phyloP scores from a whole-genome alignment of 2,797 vertebrate species.

The Sciurus vulgaris region DNA sequence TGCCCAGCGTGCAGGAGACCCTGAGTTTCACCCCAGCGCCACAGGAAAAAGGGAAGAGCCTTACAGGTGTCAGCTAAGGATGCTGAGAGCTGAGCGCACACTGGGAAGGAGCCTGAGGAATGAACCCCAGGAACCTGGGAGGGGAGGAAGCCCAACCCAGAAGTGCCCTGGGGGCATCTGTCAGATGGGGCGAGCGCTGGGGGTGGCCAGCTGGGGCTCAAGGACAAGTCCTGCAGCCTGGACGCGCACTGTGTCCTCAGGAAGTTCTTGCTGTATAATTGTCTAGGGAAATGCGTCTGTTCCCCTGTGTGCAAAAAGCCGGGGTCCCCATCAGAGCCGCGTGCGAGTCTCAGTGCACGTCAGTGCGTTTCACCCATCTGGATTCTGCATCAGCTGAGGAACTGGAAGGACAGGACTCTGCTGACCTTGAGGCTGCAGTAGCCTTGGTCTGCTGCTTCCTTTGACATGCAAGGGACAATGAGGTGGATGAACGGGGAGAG shows the following conservation, averaged over 20 bases:
- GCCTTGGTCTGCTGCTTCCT: not conserved
- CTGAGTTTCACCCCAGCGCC: too few relatives aligned
- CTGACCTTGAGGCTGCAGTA: not conserved
- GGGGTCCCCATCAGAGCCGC: fast-evolving
- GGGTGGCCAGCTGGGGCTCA: not conserved
- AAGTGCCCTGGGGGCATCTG: too few relatives aligned
- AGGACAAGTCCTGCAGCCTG: not conserved
- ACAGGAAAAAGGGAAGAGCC: not conserved
- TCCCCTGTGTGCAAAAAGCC: fast-evolving
- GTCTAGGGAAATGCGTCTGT: not conserved
- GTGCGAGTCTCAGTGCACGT: not conserved
- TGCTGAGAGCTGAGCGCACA: fast-evolving
- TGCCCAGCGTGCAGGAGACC: too few relatives aligned
- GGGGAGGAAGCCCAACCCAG: not conserved
- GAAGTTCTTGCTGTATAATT: fast-evolving
- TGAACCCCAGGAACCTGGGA: not conserved
- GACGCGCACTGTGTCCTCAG: fast-evolving
- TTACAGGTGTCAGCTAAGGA: not conserved
- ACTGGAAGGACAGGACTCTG: not conserved
- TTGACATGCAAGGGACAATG: not conserved
- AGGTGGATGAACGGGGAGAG: not conserved
- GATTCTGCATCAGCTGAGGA: not conserved
- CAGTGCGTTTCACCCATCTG: too few relatives aligned
- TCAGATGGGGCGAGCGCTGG: too few relatives aligned
- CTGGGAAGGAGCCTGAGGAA: not conserved